Evolutionary conservation across 2,797 vertebrate genomes (phyloP).

Genomic region (Clarias fuscus): DNA sequence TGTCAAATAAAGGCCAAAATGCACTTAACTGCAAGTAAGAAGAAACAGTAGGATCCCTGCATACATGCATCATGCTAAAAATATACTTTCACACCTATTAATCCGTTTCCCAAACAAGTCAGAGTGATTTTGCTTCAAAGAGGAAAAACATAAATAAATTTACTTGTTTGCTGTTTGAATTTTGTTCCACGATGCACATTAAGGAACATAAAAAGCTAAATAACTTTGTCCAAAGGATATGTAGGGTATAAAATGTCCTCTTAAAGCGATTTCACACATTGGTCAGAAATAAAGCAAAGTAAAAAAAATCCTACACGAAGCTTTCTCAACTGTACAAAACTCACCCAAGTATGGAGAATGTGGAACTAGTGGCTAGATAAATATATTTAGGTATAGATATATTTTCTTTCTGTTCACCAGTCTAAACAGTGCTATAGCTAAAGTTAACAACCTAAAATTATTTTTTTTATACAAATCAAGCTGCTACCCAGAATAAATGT

Average conservation of each 20-base stretch:
- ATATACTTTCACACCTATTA: not conserved
- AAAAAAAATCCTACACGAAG: not conserved
- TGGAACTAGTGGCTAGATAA: not conserved
- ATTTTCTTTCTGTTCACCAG: not conserved
- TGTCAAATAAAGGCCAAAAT: not conserved
- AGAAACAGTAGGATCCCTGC: too few relatives aligned
- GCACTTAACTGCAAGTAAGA: too few relatives aligned
- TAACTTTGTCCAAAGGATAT: not conserved
- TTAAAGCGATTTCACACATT: not conserved
- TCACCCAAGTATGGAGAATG: not conserved
- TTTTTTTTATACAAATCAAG: not conserved
- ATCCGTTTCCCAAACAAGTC: not conserved
- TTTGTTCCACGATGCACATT: not conserved
- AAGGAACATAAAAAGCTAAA: not conserved
- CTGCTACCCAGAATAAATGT: not conserved
- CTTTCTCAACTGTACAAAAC: not conserved
- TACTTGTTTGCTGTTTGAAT: not conserved
- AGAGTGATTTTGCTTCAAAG: not conserved
- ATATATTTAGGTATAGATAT: not conserved
- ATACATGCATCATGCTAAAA: not conserved
- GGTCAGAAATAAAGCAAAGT: not conserved
- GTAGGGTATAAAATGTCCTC: not conserved
- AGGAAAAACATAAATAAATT: not conserved
- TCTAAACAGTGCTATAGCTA: not conserved
- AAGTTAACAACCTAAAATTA: not conserved